Percentiles rank a stretch among this genome's conserved stretches.
Evolutionary conservation across 2,113 vertebrate species (phyloP).

Genomic region (Clarias macrocephalus): DNA sequence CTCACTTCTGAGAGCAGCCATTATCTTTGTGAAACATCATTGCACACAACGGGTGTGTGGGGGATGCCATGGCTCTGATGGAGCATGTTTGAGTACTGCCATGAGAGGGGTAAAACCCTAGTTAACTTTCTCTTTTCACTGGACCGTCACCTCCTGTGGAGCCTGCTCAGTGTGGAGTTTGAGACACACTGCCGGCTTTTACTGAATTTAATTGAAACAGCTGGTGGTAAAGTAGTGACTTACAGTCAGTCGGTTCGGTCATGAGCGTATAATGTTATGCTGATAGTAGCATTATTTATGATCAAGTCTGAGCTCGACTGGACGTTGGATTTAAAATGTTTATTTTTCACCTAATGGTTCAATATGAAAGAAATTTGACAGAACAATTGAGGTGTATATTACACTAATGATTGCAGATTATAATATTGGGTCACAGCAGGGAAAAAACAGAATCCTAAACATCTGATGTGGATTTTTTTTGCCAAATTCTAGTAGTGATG

Average conservation of each 20-base stretch:
- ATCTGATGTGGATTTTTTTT: neutral
- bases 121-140: slow-evolving; percentile 74
- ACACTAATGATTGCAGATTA: neutral
- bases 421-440: neutral
- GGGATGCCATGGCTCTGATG: neutral
- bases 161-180: slow-evolving; percentile 64
- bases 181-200: slow-evolving; percentile 69
- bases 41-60: neutral
- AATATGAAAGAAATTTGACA: neutral
- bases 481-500: neutral
- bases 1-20: slow-evolving; percentile 8
- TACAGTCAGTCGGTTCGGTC: neutral
- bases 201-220: slow-evolving; percentile 67
- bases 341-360: neutral
- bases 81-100: slow-evolving; percentile 21
- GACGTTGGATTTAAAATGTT: neutral
- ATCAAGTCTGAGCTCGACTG: too few species aligned
- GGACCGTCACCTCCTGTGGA: slow-evolving; percentile 60
- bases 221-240: slow-evolving; percentile 59
- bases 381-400: neutral
- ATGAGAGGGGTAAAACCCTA: slow-evolving; percentile 66
- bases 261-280: neutral
- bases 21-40: slow-evolving; percentile 19
- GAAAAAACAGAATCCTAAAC: neutral
- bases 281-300: neutral